Evolutionary conservation across 37 sponge, comb jelly and placozoan species (phyloP), one percentile per base, ranked within the genome.

Genomic region (Lycopodina hypogea): DNA sequence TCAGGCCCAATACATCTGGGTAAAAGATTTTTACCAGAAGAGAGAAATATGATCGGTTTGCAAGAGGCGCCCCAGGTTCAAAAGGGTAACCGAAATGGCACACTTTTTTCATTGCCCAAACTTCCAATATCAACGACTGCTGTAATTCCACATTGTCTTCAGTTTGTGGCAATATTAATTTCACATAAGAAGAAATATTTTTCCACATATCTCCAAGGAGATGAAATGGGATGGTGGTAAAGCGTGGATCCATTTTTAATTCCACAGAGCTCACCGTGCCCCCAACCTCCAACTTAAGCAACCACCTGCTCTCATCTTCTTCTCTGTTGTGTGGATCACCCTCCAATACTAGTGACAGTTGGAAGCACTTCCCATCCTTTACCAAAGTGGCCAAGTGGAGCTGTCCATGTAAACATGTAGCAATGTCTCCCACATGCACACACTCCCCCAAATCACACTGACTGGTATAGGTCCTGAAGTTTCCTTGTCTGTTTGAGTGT

Each of bases 211-310:
- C 66, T 32, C 30, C 66, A 29, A 65, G 66, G 1, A 30, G 33
- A 32, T 32, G 30, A 2, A 19, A 30, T 29, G 66, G 66, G 66
- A 65, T 11, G 11, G 7, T 11, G 30, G 66, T 4, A 24, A 65
- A 32, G 3, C 66, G 66, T 36, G 58, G 75, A 11, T 75, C 75
- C 35, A 75, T 75, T 23, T 75, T 58, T 6, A 51, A 39, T 2
- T 30, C 38, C 21, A 75, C 7, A 9, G 9, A 56, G 28, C 1
- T 0, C 12, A 34, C n/a, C 0, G 21, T n/a, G 15, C 12, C 39
- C n/a, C 75, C 60, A 3, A 56, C 75, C 34, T 56, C 59, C 26
- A 75, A n/a, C 55, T 75, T 56, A 4, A 75, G 7, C 39, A 75
- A n/a, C 75, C 66, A 65, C 7, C 9, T 4, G 4, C 48, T 9